These are phyloP conservation scores for Porites evermanni DNA, from an alignment of 92 coral and sea anemone species.

Conservation along the genomic window DNA sequence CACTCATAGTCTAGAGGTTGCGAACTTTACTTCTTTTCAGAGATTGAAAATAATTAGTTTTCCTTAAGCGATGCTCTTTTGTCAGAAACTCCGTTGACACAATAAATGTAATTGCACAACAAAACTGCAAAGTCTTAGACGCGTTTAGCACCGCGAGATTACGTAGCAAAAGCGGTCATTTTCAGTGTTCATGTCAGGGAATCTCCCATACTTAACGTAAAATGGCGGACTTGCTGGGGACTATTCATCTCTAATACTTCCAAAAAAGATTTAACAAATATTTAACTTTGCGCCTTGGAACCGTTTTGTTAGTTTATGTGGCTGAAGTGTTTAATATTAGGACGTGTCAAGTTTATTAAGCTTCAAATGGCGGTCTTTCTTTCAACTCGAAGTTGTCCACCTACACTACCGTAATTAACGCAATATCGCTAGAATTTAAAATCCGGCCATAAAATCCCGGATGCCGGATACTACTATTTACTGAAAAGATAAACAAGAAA, in stretches of 20 bases:
- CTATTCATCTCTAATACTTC: background rate
- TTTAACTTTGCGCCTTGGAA: background rate
- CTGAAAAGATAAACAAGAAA: background rate
- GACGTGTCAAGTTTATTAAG: background rate
- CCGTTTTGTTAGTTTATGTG: background rate
- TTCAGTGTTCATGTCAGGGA: no score
- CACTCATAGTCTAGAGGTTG: no score
- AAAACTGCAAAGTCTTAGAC: no score
- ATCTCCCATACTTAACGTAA: background rate
- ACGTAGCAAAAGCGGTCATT: no score
- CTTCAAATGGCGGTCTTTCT: background rate
- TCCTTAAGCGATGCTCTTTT: no score
- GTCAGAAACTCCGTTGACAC: no score
- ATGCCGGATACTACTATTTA: background rate
- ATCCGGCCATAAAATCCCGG: conserved; percentile 20
- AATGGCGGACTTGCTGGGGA: background rate
- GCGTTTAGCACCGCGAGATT: no score
- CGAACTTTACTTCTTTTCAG: no score
- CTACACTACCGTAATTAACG: background rate
- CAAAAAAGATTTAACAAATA: background rate
- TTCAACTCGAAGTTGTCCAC: background rate
- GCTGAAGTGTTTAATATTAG: background rate
- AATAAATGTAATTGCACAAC: no score
- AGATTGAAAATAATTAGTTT: no score
- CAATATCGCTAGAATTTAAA: background rate